These are phyloP conservation scores for Spisula solida DNA, from an alignment of 2,888 invertebrate species.

Conservation along the genomic window DNA sequence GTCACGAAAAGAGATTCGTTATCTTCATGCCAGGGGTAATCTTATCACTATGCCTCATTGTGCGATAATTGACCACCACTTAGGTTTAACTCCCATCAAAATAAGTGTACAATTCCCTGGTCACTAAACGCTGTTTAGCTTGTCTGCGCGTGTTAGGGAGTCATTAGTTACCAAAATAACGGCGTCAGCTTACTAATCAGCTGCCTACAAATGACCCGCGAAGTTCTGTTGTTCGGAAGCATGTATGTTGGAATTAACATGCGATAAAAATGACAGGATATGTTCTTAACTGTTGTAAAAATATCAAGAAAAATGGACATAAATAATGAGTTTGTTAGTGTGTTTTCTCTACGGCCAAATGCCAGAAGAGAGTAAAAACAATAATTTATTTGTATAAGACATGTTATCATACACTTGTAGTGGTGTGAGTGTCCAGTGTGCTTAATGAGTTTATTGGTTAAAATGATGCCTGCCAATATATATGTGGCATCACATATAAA, in stretches of 20 bases:
- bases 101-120: slow-evolving; percentile 37
- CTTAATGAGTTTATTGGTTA: slow-evolving; percentile 6
- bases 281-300: slow-evolving; percentile 40
- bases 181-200: slow-evolving; percentile 29
- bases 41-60: slow-evolving; percentile 52
- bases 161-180: slow-evolving; percentile 8
- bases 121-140: slow-evolving; percentile 14
- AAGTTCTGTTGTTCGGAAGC: slow-evolving; percentile 32
- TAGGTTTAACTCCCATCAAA: slow-evolving; percentile 52
- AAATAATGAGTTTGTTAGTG: slow-evolving; percentile 31
- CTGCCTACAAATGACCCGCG: slow-evolving; percentile 17
- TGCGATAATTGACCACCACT: slow-evolving; percentile 56
- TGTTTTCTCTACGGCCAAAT: slow-evolving; percentile 21
- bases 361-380: slow-evolving; percentile 21
- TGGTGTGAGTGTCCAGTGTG: background rate
- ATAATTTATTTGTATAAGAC: slow-evolving; percentile 4
- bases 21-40: slow-evolving; percentile 42
- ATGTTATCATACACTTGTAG: background rate
- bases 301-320: slow-evolving; percentile 36
- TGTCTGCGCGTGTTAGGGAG: slow-evolving; percentile 32
- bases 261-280: slow-evolving; percentile 43
- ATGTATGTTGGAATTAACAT: slow-evolving; percentile 47
- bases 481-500: background rate
- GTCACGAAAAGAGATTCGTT: slow-evolving; percentile 52
- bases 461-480: slow-evolving; percentile 2